phyloP scores from a whole-genome alignment of 1,140 invertebrate species.

The Nautilus pompilius region DNA sequence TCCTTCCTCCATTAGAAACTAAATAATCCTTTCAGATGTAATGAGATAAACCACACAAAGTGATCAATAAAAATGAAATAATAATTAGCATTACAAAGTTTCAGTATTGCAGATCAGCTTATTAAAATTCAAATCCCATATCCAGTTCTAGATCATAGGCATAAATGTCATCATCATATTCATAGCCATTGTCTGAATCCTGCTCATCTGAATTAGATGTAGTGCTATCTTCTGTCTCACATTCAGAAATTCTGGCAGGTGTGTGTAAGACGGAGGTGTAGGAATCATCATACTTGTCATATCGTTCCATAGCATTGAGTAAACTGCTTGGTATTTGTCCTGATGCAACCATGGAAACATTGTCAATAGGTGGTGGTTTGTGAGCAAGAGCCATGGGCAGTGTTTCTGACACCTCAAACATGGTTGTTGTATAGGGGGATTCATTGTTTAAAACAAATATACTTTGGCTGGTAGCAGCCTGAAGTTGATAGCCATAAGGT shows the following conservation, averaged over 20 bases:
- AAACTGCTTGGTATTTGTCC: slow-evolving; percentile 28
- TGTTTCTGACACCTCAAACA: slow-evolving; percentile 41
- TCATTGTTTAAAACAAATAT: slow-evolving; percentile 47
- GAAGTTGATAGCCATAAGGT: slow-evolving; percentile 39
- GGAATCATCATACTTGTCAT: slow-evolving; percentile 43
- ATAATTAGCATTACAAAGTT: too few species aligned
- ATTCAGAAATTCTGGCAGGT: slow-evolving; percentile 36
- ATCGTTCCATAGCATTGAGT: slow-evolving; percentile 24
- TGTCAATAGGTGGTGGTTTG: slow-evolving; percentile 48
- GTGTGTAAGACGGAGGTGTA: slow-evolving; percentile 43
- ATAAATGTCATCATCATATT: slow-evolving; percentile 53
- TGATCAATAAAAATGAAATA: too few species aligned
- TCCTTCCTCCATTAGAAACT: too few species aligned
- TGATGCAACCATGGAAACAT: slow-evolving; percentile 41
- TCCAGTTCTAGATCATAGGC: slow-evolving; percentile 45
- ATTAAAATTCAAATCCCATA: slow-evolving; percentile 35
- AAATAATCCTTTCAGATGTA: too few species aligned
- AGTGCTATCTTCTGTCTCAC: slow-evolving; percentile 44
- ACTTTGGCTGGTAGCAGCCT: slow-evolving; percentile 33
- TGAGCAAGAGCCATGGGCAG: slow-evolving; percentile 37
- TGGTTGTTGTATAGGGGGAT: slow-evolving; percentile 43
- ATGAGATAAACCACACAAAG: too few species aligned
- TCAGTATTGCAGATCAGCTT: too few species aligned
- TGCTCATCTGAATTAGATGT: slow-evolving; percentile 37
- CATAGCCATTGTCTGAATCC: slow-evolving; percentile 47